Conservation (phyloP, 1,140 invertebrate genomes). For the Gerris buenoi region DNA sequence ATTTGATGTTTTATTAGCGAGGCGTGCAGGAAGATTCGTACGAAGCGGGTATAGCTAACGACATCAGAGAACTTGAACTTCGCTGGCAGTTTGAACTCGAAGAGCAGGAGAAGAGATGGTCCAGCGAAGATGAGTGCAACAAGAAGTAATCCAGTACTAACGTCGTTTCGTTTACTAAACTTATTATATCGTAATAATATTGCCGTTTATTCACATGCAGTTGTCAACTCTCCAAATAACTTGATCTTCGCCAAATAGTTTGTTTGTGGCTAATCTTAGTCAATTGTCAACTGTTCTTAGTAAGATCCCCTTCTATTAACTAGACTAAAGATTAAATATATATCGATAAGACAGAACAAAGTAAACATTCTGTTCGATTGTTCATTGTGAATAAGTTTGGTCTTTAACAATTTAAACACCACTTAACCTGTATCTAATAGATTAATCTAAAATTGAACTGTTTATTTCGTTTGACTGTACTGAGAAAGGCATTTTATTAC, state of each 20-base stretch:
- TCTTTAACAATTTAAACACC: no score
- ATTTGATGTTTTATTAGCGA: neutral
- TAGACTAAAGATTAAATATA: no score
- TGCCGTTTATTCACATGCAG: neutral
- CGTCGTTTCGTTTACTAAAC: neutral
- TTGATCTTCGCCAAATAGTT: neutral
- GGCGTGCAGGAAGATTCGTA: constrained; percentile 40
- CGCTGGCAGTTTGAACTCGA: constrained; percentile 47
- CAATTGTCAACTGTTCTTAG: neutral
- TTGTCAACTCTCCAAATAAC: neutral
- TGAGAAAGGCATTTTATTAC: no score
- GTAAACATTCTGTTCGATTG: no score
- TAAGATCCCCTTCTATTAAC: no score
- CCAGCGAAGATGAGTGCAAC: constrained; percentile 37
- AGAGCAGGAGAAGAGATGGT: constrained; percentile 48
- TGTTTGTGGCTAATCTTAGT: neutral
- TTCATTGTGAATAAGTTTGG: no score
- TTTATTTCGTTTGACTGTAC: no score
- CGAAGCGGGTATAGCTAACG: constrained; percentile 48
- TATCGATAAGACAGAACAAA: no score
- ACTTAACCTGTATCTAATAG: no score
- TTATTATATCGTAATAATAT: neutral
- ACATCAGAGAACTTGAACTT: constrained; percentile 48
- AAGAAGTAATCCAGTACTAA: constrained; percentile 16
- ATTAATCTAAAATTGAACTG: no score